phyloP scores from a whole-genome alignment of 2,797 vertebrate species.

The Synanceia verrucosa region DNA sequence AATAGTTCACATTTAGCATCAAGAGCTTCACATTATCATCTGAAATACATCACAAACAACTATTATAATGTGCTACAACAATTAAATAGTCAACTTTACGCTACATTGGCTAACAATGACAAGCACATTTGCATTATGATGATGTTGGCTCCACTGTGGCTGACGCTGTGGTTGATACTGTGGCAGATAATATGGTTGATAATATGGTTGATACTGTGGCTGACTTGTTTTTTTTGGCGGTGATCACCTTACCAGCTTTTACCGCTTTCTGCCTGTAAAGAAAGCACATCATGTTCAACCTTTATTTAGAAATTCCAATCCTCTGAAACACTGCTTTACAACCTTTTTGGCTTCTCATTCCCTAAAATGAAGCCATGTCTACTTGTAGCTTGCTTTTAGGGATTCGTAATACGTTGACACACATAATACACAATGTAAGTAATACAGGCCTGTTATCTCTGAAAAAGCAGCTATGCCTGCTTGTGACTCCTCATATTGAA shows the following conservation, averaged over 20 bases:
- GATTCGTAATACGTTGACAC: neutral
- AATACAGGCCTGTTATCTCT: neutral
- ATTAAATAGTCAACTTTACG: too few relatives aligned
- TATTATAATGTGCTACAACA: neutral
- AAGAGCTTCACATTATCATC: neutral
- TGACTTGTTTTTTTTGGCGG: accelerated
- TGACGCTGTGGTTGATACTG: accelerated
- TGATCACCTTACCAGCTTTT: accelerated
- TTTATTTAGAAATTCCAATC: neutral
- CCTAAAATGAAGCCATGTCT: neutral
- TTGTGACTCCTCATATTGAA: neutral
- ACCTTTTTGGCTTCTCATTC: too few relatives aligned
- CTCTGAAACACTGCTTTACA: neutral
- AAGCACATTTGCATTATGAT: neutral
- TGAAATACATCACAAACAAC: neutral
- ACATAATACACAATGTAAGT: neutral
- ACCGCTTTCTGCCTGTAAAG: neutral
- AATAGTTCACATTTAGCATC: neutral
- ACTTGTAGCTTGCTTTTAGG: neutral
- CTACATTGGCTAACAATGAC: neutral
- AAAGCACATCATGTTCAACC: neutral
- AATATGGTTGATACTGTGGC: too few relatives aligned
- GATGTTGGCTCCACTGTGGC: accelerated
- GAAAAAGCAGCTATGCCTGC: neutral
- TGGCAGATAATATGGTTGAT: too few relatives aligned